Evolutionary conservation across 1,140 invertebrate species (phyloP), one percentile per base, ranked within the genome.

Genomic region (Anastatus disparis): DNA sequence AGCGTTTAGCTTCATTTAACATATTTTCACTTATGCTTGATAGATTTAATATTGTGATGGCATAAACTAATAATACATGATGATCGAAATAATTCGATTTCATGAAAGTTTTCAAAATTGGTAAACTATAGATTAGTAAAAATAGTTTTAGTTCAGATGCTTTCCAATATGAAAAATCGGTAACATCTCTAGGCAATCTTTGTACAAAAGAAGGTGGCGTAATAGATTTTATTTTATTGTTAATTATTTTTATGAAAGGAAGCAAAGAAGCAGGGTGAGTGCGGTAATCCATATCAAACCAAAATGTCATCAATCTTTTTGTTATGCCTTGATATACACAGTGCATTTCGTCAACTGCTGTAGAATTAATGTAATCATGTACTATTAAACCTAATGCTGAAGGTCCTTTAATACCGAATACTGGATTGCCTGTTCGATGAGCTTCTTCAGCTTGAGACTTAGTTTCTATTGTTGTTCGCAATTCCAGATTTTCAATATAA

Each of bases 391-490:
- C n/a, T n/a, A n/a, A n/a, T n/a, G n/a, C n/a, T n/a, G n/a, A n/a
- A n/a, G n/a, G n/a, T n/a, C 46, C 73, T 62, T 73, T 75, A 1
- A 76, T 67, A 0, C 75, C 75, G 27, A 48, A 67, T 2, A 73
- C 68, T 40, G 70, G 3, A 6, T 1, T 13, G 22, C 15, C 40
- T 0, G 40, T 46, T 9, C n/a, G 6, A 27, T 2, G 15, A 8
- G 64, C 67, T 61, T 73, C 48, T 42, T 67, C n/a, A n/a, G 74
- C 68, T 38, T 71, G 55, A 12, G 24, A 12, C 4, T 0, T 10
- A 15, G 61, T 55, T 67, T 55, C 44, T 13, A 69, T n/a, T 8
- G 72, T 73, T n/a, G 66, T 73, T 71, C 74, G 40, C 13, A 74
- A 22, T n/a, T 56, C 13, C 1, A 62, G 26, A 44, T 48, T 35